These are phyloP conservation scores for Agriopis marginaria DNA, from an alignment of 2,888 invertebrate species.

Conservation along the genomic window DNA sequence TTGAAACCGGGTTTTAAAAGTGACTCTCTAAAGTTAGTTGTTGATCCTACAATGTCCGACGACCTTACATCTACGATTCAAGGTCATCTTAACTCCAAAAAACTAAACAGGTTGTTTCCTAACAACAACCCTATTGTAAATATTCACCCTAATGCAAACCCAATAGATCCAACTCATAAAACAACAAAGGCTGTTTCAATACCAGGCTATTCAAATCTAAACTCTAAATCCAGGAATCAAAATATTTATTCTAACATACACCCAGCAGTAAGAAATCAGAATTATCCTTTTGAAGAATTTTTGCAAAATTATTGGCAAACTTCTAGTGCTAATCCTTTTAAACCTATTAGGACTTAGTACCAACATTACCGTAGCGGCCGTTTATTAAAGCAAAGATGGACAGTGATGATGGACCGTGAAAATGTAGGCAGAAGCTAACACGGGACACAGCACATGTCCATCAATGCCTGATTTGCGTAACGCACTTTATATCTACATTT, in stretches of 20 bases:
- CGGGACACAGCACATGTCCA: too few species aligned
- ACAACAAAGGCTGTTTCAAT: not conserved
- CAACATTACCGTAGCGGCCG: too few species aligned
- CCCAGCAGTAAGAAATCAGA: not conserved
- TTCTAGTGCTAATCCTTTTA: not conserved
- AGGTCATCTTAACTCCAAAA: too few species aligned
- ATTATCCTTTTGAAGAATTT: conserved; percentile 1
- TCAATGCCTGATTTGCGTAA: too few species aligned
- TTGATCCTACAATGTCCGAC: too few species aligned
- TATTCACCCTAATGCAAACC: conserved; percentile 8
- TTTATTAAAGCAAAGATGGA: too few species aligned
- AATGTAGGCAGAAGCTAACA: too few species aligned
- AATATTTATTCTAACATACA: not conserved
- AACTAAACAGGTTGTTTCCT: not conserved
- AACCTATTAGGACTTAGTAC: not conserved
- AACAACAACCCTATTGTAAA: not conserved
- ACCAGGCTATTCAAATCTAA: not conserved
- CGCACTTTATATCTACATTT: too few species aligned
- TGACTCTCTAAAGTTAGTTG: too few species aligned
- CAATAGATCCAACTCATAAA: not conserved
- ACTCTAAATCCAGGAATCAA: not conserved
- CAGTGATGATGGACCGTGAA: too few species aligned
- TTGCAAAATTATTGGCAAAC: conserved; percentile 5
- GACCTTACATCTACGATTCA: too few species aligned
- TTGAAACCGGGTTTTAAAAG: too few species aligned